Conservation (phyloP, 2,888 invertebrate species). For the Tipula vernalis region DNA sequence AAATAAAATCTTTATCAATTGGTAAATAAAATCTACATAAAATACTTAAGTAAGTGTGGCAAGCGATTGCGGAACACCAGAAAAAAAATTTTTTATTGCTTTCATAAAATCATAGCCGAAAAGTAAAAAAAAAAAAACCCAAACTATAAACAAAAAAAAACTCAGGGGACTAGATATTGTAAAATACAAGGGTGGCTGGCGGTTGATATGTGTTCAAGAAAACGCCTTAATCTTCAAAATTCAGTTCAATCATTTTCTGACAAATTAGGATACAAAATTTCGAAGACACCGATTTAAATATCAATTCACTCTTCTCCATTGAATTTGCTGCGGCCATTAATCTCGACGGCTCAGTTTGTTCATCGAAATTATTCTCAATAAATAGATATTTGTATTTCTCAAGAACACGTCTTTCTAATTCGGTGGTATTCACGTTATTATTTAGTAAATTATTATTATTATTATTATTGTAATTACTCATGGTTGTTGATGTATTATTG, state of each 20-base stretch:
- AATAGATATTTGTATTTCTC: slow-evolving; percentile 15
- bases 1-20: neutral
- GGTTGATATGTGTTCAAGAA: neutral
- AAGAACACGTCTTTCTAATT: slow-evolving; percentile 15
- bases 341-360: neutral
- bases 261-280: slow-evolving; percentile 35
- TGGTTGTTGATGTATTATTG: slow-evolving; percentile 18
- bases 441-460: neutral
- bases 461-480: neutral
- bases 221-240: neutral
- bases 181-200: neutral
- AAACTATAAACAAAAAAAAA: neutral
- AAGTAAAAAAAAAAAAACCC: neutral
- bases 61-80: neutral
- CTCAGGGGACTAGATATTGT: neutral
- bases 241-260: slow-evolving; percentile 23
- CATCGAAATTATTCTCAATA: slow-evolving; percentile 4
- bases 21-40: neutral
- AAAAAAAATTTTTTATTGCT: neutral
- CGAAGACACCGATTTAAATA: slow-evolving; percentile 33
- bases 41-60: neutral
- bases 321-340: neutral
- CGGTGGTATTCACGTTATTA: slow-evolving; percentile 13
- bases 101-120: neutral
- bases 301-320: slow-evolving; percentile 31